Base-by-base conservation (phyloP, 1,140 invertebrate genomes). In the Drosophila aff. region DNA sequence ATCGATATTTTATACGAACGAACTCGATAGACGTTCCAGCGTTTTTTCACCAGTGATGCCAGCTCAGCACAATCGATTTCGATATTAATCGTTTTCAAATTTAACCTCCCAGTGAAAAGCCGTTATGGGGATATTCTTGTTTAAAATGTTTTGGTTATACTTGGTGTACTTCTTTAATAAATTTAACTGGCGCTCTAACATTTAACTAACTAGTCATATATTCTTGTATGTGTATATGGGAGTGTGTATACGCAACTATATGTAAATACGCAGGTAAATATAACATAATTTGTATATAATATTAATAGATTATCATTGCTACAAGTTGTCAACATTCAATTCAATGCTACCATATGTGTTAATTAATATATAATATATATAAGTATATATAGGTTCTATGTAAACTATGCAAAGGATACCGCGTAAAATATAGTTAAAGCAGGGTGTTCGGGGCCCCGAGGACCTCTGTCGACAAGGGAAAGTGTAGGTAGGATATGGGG, bases 401-500 rank as follows among this genome's bases (percentile, higher is more conserved):
- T 61, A 58, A 62, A 40, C 63, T 82, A 75, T 68, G 64, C 59
- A 84, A 79, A 71, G 65, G 62, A 69, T 82, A 73, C 75, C 71
- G 71, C 80, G 78, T 79, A 87, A 82, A 87, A 50, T 87, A 87
- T 87, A 87, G 81, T 83, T 89, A 84, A 87, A 87, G 84, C 81
- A 85, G 61, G 53, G 64, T 49, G 41, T 47, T 28, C 2, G 28
- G 43, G 65, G 58, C 41, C 57, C n/a, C 58, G 44, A 28, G 60
- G 55, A 65, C 63, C 64, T 58, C n/a, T 21, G 11, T 36, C 52
- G 13, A 10, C 28, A n/a, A n/a, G 52, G 33, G 38, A 46, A 44
- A 71, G 44, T 61, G n/a, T 60, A n/a, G 53, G n/a, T 23, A n/a
- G 41, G 38, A 50, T n/a, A 72, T n/a, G 38, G 44, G 60, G 21